Evolutionary conservation across 1,140 invertebrate genomes (phyloP).

Genomic region (Stegodyphus mimosarum): DNA sequence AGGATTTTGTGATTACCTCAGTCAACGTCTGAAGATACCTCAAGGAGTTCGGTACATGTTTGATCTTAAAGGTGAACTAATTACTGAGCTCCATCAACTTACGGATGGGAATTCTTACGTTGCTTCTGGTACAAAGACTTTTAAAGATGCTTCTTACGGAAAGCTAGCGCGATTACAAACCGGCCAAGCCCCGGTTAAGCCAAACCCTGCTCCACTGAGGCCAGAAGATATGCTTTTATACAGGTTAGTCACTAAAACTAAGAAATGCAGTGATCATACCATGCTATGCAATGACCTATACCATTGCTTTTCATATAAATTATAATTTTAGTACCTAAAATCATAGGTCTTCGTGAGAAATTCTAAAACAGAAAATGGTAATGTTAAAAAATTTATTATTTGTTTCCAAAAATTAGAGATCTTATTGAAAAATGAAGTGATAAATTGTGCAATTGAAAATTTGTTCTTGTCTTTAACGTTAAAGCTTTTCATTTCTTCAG

Average conservation of each 20-base stretch:
- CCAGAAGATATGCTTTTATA: constrained; percentile 62
- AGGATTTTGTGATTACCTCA: constrained; percentile 80
- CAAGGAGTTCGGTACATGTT: constrained; percentile 79
- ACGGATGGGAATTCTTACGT: constrained; percentile 91
- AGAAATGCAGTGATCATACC: too few species aligned
- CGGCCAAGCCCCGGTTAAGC: neutral
- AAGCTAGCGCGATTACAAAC: constrained; percentile 13
- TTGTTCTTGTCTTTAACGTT: too few species aligned
- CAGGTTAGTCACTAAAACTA: neutral
- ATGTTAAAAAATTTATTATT: too few species aligned
- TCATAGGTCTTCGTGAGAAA: too few species aligned
- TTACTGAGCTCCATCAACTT: constrained; percentile 85
- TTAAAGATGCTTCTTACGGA: constrained; percentile 72
- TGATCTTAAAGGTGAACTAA: constrained; percentile 86
- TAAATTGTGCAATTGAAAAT: too few species aligned
- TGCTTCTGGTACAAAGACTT: constrained; percentile 88
- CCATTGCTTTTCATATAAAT: too few species aligned
- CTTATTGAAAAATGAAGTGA: too few species aligned
- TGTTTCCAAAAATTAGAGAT: too few species aligned
- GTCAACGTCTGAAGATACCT: constrained; percentile 63
- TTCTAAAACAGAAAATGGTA: too few species aligned
- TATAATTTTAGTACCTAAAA: too few species aligned
- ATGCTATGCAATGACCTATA: too few species aligned
- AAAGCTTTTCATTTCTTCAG: too few species aligned
- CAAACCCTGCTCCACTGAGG: constrained; percentile 33